Evolutionary conservation across 2,888 invertebrate species (phyloP), one percentile per base, ranked within the genome.

Genomic region (Aquatica leii): DNA sequence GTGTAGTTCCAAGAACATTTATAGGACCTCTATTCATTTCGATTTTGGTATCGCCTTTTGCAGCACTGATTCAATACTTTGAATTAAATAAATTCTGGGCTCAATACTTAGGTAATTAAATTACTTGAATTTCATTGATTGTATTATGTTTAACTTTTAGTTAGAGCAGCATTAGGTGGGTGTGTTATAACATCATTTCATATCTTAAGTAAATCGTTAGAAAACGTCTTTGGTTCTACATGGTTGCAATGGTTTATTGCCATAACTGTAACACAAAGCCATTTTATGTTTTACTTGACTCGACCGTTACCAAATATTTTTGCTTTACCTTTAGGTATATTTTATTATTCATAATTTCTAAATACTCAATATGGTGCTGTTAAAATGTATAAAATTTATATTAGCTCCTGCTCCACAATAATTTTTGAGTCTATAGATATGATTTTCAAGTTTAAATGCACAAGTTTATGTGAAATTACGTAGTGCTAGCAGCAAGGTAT

Each of bases 1-100:
- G 99, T 65, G 98, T 98, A 64, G 99, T 99, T 61, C 98, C 99
- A 54, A 88, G 99, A 70, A 93, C 96, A 21, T 99, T 99, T 82
- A 80, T 98, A 62, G 98, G 98, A 17, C 94, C 99, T 31, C 80
- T 98, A 18, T 83, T 91, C 65, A 85, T 98, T 71, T 91, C 96
- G 0, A 80, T 87, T 48, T 73, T 96, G 43, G 88, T 95, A 2
- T 87, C 90, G 57, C 98, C 98, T 14, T 81, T 93, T 74, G 88
- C 91, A 64, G 82, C 86, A 62, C 73, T 91, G 61, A 83, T 92
- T 68, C 86, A 90, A 81, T 80, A 88, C 70, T 81, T 91, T 62
- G 86, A 88, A 71, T 82, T 92, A 59, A 91, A 88, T 78, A 97
- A 97, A 85, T 92, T 95, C 83, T 90, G 90, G 86, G 86, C 90